These are phyloP conservation scores for Lamellibrachia columna DNA, from an alignment of 2,888 invertebrate genomes.

Conservation along the genomic window DNA sequence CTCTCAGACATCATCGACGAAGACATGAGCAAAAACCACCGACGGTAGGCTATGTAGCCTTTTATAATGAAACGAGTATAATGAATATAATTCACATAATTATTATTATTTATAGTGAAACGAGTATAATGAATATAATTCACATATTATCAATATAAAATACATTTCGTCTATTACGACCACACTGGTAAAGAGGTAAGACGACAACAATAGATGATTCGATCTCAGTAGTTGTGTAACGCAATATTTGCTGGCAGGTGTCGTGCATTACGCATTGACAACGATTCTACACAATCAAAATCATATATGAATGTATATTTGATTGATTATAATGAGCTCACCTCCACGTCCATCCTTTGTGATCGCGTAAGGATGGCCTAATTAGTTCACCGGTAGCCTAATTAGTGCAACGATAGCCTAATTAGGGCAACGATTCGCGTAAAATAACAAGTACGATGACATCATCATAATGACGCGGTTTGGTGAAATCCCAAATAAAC, in stretches of 20 bases:
- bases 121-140: no score
- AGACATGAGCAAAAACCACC: conserved; percentile 50
- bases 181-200: no score
- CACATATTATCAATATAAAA: no score
- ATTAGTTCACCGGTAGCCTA: no score
- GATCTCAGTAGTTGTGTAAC: background rate
- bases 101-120: no score
- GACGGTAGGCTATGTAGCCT: conserved; percentile 48
- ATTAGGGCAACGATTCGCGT: background rate
- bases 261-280: background rate
- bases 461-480: background rate
- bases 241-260: background rate
- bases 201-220: background rate
- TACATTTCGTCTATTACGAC: no score
- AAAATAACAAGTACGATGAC: background rate
- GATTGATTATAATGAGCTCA: no score
- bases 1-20: conserved; percentile 61
- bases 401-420: background rate
- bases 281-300: background rate
- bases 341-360: no score
- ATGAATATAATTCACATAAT: no score
- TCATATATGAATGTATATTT: no score
- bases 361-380: no score
- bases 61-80: no score
- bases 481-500: background rate